Evolutionary conservation across 2,797 vertebrate species (phyloP).

Genomic region (Semaprochilodus insignis): DNA sequence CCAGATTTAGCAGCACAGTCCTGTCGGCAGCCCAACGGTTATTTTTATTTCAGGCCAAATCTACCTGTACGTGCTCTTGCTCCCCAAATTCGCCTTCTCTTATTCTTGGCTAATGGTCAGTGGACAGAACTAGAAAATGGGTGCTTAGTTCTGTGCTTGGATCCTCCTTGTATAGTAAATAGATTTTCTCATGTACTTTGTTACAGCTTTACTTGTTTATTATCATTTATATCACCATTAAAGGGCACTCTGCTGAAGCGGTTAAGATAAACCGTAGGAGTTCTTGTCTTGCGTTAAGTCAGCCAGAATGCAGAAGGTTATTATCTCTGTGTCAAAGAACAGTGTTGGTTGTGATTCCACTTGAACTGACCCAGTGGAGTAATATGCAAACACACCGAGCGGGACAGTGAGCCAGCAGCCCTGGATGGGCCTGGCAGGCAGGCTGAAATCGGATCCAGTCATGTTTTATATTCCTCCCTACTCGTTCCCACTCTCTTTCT

Average conservation of each 20-base stretch:
- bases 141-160: not conserved
- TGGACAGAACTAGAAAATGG: not conserved
- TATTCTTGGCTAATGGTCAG: slow-evolving; percentile 26
- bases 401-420: slow-evolving; percentile 54
- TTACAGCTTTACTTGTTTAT: slow-evolving; percentile 17
- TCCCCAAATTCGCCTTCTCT: slow-evolving; percentile 39
- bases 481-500: slow-evolving; percentile 57
- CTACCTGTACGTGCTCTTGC: slow-evolving; percentile 53
- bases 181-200: not conserved
- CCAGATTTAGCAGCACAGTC: slow-evolving; percentile 67
- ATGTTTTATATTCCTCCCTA: slow-evolving; percentile 58
- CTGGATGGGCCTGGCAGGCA: slow-evolving; percentile 71
- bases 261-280: not conserved
- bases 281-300: not conserved
- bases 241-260: not conserved
- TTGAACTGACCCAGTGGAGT: slow-evolving; percentile 1
- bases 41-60: slow-evolving; percentile 62
- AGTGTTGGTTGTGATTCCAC: slow-evolving; percentile 21
- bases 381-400: slow-evolving; percentile 11
- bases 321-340: slow-evolving; percentile 9
- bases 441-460: slow-evolving; percentile 63
- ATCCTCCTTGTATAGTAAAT: not conserved
- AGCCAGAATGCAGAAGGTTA: not conserved
- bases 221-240: not conserved
- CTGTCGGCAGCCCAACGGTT: slow-evolving; percentile 61